Conservation (phyloP, 2,113 vertebrate species). For the Sinocyclocheilus rhinocerous region DNA sequence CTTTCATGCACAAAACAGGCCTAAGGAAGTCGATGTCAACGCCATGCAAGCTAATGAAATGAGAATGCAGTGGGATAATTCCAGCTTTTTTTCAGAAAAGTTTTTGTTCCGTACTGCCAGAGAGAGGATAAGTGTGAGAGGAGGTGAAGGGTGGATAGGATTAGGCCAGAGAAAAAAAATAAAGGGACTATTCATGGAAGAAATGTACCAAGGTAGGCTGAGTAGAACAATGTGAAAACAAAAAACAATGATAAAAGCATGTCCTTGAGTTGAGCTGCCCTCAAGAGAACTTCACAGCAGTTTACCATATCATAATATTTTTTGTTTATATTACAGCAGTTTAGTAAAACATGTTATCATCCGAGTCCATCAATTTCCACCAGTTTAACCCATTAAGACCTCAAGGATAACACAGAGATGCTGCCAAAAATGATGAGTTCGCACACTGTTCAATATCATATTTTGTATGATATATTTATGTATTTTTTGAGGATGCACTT, state of each 20-base stretch:
- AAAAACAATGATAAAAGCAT: constrained; percentile 2
- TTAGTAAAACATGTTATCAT: not conserved
- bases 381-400: not conserved
- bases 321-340: not conserved
- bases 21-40: not conserved
- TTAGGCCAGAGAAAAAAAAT: not conserved
- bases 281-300: not conserved
- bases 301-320: not conserved
- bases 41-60: not conserved
- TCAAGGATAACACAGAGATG: not conserved
- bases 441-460: not conserved
- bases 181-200: not conserved
- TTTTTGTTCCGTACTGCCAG: not conserved
- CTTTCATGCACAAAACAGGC: not conserved
- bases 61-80: not conserved
- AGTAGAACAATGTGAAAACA: not conserved
- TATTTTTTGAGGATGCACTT: not conserved
- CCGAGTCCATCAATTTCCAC: not conserved
- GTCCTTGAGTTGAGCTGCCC: not conserved
- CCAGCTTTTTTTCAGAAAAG: not conserved
- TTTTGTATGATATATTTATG: not conserved
- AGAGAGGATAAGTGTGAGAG: not conserved
- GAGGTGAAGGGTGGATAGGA: constrained; percentile 5
- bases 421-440: not conserved
- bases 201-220: not conserved